Percentiles rank a stretch among this genome's conserved stretches.
These are phyloP conservation scores for Cossypha niveicapilla DNA, from an alignment of 2,797 vertebrate species.

Conservation along the genomic window DNA sequence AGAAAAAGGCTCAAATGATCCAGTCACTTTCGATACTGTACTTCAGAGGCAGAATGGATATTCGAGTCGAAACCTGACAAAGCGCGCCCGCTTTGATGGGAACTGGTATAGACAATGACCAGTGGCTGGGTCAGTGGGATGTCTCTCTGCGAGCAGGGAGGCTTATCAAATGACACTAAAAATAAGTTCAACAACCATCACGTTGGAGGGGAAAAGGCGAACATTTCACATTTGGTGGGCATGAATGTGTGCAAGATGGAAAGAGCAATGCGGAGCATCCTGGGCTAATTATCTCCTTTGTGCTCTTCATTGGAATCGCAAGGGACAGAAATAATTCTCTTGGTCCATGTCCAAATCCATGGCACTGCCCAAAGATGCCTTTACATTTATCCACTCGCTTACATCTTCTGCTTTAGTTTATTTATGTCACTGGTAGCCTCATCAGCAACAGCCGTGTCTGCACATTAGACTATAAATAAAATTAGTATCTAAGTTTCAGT, in stretches of 20 bases:
- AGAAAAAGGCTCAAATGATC: constrained; percentile 96
- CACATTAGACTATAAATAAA: constrained; percentile 72
- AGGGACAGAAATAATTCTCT: constrained; percentile 75
- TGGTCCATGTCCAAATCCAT: constrained; percentile 71
- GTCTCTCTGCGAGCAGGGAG: constrained; percentile 88
- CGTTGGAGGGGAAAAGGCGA: constrained; percentile 83
- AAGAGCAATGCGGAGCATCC: constrained; percentile 68
- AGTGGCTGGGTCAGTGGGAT: constrained; percentile 99
- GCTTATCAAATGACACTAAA: constrained; percentile 99
- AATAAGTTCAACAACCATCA: constrained; percentile 99
- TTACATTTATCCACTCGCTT: constrained; percentile 73
- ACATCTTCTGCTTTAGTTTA: constrained; percentile 73
- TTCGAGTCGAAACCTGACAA: constrained; percentile 99
- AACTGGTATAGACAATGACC: constrained; percentile 99
- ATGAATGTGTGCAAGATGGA: constrained; percentile 76
- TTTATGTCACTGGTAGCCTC: constrained; percentile 74
- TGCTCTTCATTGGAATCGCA: constrained; percentile 74
- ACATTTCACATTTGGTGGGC: constrained; percentile 81
- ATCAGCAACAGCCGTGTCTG: constrained; percentile 63
- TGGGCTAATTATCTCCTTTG: constrained; percentile 85
- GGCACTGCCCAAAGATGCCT: constrained; percentile 69
- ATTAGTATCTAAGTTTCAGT: constrained; percentile 47
- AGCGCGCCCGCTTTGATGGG: constrained; percentile 91
- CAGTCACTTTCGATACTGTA: constrained; percentile 98
- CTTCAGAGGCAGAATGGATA: constrained; percentile 96